phyloP scores from a whole-genome alignment of 2,113 vertebrate genomes.

The Aspiorhynchus laticeps region DNA sequence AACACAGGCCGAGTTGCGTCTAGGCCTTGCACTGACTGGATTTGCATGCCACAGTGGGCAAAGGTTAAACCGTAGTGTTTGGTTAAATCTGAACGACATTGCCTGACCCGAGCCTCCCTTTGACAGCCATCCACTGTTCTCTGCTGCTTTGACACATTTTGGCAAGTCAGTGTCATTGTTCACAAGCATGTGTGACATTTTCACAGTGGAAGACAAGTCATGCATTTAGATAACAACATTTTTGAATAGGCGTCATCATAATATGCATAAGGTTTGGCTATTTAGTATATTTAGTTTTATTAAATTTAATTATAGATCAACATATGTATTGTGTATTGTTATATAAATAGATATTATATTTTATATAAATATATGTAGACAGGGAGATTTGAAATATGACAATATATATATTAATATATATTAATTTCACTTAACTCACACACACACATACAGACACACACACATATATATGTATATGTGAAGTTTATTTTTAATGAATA shows the following conservation, averaged over 20 bases:
- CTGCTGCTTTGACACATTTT: constrained; percentile 27
- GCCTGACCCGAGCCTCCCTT: background rate
- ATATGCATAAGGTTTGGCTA: background rate
- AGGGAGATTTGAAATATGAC: too few relatives aligned
- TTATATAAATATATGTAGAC: too few relatives aligned
- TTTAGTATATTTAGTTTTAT: background rate
- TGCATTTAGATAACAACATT: background rate
- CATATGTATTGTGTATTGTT: too few relatives aligned
- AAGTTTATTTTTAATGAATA: too few relatives aligned
- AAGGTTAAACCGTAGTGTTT: constrained; percentile 14
- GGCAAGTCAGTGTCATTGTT: constrained; percentile 1
- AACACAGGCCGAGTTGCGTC: background rate
- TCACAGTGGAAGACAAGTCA: background rate
- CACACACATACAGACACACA: too few relatives aligned
- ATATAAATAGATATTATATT: too few relatives aligned
- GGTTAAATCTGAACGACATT: background rate
- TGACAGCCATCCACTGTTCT: constrained; percentile 8
- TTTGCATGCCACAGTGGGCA: background rate
- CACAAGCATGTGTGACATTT: constrained; percentile 1
- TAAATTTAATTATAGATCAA: background rate
- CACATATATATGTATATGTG: too few relatives aligned
- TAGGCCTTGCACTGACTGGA: background rate
- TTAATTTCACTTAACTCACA: too few relatives aligned
- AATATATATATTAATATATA: too few relatives aligned
- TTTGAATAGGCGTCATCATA: background rate